Evolutionary conservation across 2,888 invertebrate genomes (phyloP), one percentile per base, ranked within the genome.

Genomic region (Tenthredo amoena): DNA sequence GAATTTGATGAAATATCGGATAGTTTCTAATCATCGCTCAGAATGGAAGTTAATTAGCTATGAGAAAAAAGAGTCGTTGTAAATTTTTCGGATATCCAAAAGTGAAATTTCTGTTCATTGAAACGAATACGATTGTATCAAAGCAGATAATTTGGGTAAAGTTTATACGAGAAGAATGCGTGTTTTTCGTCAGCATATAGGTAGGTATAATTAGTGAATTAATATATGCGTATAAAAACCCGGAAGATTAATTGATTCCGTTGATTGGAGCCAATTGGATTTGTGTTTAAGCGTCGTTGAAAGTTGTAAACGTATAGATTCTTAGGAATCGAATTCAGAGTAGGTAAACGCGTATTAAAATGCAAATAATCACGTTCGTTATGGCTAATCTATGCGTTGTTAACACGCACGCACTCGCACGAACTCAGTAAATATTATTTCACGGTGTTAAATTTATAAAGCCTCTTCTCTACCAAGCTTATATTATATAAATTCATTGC

Each of bases 361-460:
- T 81, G 81, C 81, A 81, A 81, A 81, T 81, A 81, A 62, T 81
- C 81, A 81, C 58, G 81, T 81, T 81, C 62, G 81, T 81, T 81
- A 81, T 81, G 81, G 81, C 81, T 81, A 62, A 81, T 81, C 81
- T 81, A 81, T 34, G 81, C 62, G 81, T 81, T 81, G 81, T 81
- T 81, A 81, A 81, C 81, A 81, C 77, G 77, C 77, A 50, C 21
- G 58, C 62, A 50, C 34, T 21, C 18, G 81, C 81, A 81, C 81
- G 81, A 34, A 62, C 58, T 81, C 40, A 7, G 81, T 81, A 81
- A 62, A 81, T 81, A 81, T 81, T 81, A 62, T 62, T 81, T 26
- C 81, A 81, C 81, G 62, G 81, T 81, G 81, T 81, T 62, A 81
- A 81, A 81, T 81, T 81, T 81, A 81, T 81, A 62, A 50, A 21